Evolutionary conservation across 1,140 invertebrate genomes (phyloP).

Genomic region (Drosophila pallidifrons): DNA sequence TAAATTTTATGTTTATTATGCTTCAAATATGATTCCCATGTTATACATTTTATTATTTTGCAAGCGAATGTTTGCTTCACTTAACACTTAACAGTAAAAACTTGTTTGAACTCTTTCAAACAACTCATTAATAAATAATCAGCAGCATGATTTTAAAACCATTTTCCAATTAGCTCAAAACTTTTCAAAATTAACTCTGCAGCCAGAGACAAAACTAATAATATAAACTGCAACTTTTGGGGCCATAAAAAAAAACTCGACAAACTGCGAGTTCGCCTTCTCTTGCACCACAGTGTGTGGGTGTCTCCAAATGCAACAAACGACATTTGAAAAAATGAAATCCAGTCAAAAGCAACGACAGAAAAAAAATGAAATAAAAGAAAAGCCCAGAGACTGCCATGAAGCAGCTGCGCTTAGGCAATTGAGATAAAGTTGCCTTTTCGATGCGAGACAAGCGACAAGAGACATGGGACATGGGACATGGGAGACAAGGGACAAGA

Average conservation of each 20-base stretch:
- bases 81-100: background rate
- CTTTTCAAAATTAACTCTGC: background rate
- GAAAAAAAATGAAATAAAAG: conserved; percentile 10
- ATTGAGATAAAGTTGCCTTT: conserved; percentile 42
- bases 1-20: background rate
- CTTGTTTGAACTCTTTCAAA: background rate
- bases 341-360: background rate
- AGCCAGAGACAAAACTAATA: background rate
- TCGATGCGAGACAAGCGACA: conserved; percentile 5
- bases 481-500: conserved; percentile 27
- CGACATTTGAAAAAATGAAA: conserved; percentile 22
- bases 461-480: conserved; percentile 14
- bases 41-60: background rate
- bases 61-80: no score
- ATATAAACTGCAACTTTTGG: background rate
- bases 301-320: conserved; percentile 21
- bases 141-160: background rate
- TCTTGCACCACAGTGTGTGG: conserved; percentile 1
- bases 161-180: background rate
- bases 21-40: background rate
- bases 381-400: conserved; percentile 10
- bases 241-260: background rate
- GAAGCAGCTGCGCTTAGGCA: conserved; percentile 38
- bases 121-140: background rate
- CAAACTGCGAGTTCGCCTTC: background rate